phyloP scores from a whole-genome alignment of 2,797 vertebrate species.

The Melanotaenia pygmaea region DNA sequence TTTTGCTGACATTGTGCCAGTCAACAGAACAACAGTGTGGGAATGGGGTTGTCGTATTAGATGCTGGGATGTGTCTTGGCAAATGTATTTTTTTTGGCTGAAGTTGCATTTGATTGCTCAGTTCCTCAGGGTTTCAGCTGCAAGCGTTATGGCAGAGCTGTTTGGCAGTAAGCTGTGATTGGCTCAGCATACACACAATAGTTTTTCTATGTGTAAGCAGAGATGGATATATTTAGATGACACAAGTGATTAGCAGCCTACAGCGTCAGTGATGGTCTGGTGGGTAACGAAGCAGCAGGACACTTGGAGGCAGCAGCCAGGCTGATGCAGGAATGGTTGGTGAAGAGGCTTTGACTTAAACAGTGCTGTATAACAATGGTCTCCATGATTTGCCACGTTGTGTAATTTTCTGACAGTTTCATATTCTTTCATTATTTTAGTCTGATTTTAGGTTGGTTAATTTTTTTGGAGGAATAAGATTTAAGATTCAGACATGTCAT shows the following conservation, averaged over 20 bases:
- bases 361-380: no score
- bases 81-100: slow-evolving; percentile 36
- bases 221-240: slow-evolving; percentile 30
- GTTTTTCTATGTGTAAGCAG: slow-evolving; percentile 37
- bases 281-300: slow-evolving; percentile 59
- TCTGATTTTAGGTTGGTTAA: no score
- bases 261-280: slow-evolving; percentile 54
- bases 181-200: slow-evolving; percentile 23
- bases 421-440: no score
- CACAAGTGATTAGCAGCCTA: slow-evolving; percentile 67
- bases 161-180: slow-evolving; percentile 40
- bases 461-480: no score
- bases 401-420: no score
- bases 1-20: background rate
- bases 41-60: slow-evolving; percentile 5
- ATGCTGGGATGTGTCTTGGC: slow-evolving; percentile 27
- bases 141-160: slow-evolving; percentile 20
- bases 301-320: slow-evolving; percentile 31
- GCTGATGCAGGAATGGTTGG: slow-evolving; percentile 32
- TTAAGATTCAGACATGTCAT: no score
- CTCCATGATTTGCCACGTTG: no score
- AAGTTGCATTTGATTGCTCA: slow-evolving; percentile 31
- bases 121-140: slow-evolving; percentile 22
- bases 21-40: slow-evolving; percentile 11
- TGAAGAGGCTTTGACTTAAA: slow-evolving; percentile 22